These are phyloP conservation scores for Chromis chromis DNA, from an alignment of 2,797 vertebrate genomes.

Conservation along the genomic window DNA sequence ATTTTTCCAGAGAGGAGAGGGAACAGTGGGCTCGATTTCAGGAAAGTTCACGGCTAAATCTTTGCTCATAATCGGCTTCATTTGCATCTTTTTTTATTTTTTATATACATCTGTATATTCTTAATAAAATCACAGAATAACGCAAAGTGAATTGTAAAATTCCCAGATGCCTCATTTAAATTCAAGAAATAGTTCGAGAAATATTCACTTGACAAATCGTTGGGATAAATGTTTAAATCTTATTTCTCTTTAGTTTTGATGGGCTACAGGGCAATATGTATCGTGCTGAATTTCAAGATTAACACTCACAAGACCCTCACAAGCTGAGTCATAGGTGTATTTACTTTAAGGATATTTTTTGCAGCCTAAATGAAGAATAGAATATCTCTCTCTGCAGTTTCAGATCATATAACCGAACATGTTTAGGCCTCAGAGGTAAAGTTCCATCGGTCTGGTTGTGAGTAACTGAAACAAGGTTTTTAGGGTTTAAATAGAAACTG, in stretches of 20 bases:
- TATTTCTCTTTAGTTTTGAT: background rate
- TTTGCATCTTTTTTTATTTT: background rate
- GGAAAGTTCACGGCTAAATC: background rate
- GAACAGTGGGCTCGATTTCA: background rate
- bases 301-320: background rate
- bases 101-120: too few relatives aligned
- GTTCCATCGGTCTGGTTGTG: background rate
- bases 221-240: background rate
- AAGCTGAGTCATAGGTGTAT: background rate
- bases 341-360: background rate
- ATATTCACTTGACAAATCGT: background rate
- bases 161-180: background rate
- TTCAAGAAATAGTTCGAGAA: too few relatives aligned
- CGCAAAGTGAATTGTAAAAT: conserved; percentile 9
- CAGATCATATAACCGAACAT: background rate
- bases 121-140: background rate
- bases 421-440: background rate
- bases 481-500: background rate
- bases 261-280: background rate
- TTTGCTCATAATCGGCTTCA: background rate
- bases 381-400: background rate
- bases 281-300: background rate
- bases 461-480: background rate
- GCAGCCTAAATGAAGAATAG: background rate
- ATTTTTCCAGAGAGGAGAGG: too few relatives aligned